Evolutionary conservation across 1,140 invertebrate species (phyloP).

Genomic region (Platyscapa corneri): DNA sequence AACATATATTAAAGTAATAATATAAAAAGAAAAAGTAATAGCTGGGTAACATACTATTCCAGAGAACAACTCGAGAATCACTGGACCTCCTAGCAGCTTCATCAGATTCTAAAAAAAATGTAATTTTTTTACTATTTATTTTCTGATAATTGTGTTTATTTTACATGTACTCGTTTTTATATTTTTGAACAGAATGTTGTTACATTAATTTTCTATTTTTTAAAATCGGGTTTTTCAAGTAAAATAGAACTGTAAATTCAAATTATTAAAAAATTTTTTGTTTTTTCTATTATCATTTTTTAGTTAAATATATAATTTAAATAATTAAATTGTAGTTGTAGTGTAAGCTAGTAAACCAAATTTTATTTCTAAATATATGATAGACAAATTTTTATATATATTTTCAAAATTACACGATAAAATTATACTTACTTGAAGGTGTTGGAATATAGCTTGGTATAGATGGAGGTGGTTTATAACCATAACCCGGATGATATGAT

Average conservation of each 20-base stretch:
- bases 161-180: not conserved
- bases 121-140: conserved; percentile 37
- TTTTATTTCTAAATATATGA: not conserved
- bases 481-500: conserved; percentile 75
- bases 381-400: not conserved
- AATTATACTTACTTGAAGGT: conserved; percentile 73
- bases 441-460: conserved; percentile 71
- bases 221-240: too few species aligned
- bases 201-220: too few species aligned
- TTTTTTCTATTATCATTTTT: not conserved
- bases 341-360: not conserved
- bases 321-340: not conserved
- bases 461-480: conserved; percentile 74
- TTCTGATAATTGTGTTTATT: not conserved
- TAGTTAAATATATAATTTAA: not conserved
- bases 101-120: conserved; percentile 83
- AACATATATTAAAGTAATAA: too few species aligned
- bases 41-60: conserved; percentile 82
- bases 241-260: too few species aligned
- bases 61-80: conserved; percentile 84
- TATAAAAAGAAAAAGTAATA: too few species aligned
- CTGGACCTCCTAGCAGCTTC: conserved; percentile 83
- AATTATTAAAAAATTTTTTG: not conserved
- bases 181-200: too few species aligned
- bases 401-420: not conserved